Evolutionary conservation across 2,888 invertebrate genomes (phyloP).

Genomic region (Nebria salina): DNA sequence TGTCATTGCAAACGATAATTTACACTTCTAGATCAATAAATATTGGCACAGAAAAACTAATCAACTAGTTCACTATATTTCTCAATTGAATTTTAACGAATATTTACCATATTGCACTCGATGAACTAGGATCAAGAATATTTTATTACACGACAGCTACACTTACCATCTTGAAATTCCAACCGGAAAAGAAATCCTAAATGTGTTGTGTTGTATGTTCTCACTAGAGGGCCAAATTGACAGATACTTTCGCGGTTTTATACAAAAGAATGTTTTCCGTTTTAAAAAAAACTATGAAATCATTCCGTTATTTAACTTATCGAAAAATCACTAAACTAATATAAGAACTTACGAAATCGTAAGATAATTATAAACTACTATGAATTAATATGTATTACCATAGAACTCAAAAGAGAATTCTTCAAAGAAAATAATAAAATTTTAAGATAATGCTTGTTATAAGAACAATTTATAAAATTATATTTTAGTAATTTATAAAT

Average conservation of each 20-base stretch:
- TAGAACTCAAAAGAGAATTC: no score
- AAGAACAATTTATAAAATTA: no score
- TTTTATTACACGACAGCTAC: slow-evolving; percentile 46
- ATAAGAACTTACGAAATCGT: background rate
- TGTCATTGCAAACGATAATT: slow-evolving; percentile 25
- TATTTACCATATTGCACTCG: slow-evolving; percentile 42
- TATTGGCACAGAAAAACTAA: slow-evolving; percentile 17
- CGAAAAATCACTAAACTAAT: background rate
- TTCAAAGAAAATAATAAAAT: no score
- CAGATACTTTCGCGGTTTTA: slow-evolving; percentile 17
- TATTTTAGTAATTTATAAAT: no score
- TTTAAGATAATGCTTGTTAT: no score
- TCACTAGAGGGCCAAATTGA: slow-evolving; percentile 24
- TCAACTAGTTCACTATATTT: slow-evolving; percentile 14
- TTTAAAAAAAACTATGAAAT: slow-evolving; percentile 10
- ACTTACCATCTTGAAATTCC: slow-evolving; percentile 55
- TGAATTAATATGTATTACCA: background rate
- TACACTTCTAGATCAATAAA: slow-evolving; percentile 20
- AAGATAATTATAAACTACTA: background rate
- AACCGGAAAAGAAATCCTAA: slow-evolving; percentile 51
- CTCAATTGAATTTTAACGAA: background rate
- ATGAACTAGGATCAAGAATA: slow-evolving; percentile 47
- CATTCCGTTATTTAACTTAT: slow-evolving; percentile 5
- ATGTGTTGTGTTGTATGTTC: background rate
- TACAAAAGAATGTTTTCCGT: background rate